Evolutionary conservation across 2,113 vertebrate species (phyloP), one percentile per base, ranked within the genome.

Genomic region (Tachysurus fulvidraco): DNA sequence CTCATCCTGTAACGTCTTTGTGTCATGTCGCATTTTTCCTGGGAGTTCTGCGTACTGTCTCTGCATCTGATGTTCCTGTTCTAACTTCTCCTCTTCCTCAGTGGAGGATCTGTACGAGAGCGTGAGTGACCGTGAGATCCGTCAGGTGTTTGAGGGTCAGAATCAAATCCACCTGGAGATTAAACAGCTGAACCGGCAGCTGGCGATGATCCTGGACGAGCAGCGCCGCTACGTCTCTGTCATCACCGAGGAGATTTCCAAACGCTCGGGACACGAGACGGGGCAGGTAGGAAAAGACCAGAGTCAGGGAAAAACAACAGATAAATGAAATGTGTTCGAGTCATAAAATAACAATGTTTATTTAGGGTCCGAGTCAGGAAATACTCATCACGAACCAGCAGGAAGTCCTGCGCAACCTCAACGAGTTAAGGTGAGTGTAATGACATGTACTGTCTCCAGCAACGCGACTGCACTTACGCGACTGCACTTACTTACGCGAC

Each of bases 111-210:
- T 96, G 83, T 99, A 95, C 74, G 98, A 99, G 92, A 97, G 89
- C 0, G 94, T 97, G 28, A 96, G 95, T 9, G 98, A 99, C 84
- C 95, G 96, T 3, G 98, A 99, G 84, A 94, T 99, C 89, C 96
- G 97, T 86, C 98, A 99, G 85, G 95, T 99, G 88, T 99, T 99
- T 84, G 98, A 99, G 92, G 98, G 98, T 52, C 98, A 99, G 93
- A 99, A 97, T 91, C 95, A 95, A 74, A 97, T 99, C 90, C 98
- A 99, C 76, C 93, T 99, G 79, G 98, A 99, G 93, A 99, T 99
- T 92, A 99, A 99, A 87, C 98, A 99, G 91, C 95, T 99, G 41
- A 96, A 97, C 89, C 93, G 96, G 50, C 97, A 98, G 14, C 91
- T 99, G 69, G 96, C 97, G 52, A 98, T 98, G 97, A 97, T 99